A percentile compares a stretch with the other conserved stretches of the same genome.
phyloP scores from a whole-genome alignment of 92 coral and sea anemone genomes.

The Muricea muricata region DNA sequence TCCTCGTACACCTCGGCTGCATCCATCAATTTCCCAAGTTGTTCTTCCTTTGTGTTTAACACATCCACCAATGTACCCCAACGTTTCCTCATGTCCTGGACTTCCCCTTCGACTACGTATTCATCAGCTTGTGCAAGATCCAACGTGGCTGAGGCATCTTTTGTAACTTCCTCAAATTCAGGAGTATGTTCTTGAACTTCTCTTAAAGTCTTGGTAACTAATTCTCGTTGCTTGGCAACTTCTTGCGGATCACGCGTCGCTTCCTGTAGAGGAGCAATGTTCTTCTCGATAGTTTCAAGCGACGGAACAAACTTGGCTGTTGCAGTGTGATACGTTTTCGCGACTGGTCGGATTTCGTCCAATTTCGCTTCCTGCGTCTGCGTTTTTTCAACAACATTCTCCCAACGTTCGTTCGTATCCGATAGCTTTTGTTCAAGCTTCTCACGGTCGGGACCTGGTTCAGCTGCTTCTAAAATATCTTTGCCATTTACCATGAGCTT shows the following conservation, averaged over 20 bases:
- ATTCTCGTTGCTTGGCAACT: constrained; percentile 78
- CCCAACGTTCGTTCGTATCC: constrained; percentile 88
- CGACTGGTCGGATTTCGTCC: constrained; percentile 84
- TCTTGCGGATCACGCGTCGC: constrained; percentile 77
- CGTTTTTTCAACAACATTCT: constrained; percentile 76
- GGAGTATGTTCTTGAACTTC: constrained; percentile 85
- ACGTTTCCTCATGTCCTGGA: constrained; percentile 82
- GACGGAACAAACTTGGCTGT: constrained; percentile 81
- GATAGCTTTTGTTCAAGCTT: constrained; percentile 82
- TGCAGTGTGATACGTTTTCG: constrained; percentile 84
- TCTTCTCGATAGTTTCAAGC: constrained; percentile 84
- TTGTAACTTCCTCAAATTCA: constrained; percentile 68
- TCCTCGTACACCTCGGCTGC: constrained; percentile 76
- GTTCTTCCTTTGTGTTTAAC: constrained; percentile 63
- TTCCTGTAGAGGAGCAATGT: constrained; percentile 68
- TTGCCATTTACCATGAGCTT: constrained; percentile 85
- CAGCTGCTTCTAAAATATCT: constrained; percentile 82
- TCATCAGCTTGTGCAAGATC: constrained; percentile 89
- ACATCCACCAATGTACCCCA: constrained; percentile 70
- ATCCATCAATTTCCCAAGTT: constrained; percentile 66
- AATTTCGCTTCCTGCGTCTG: constrained; percentile 82
- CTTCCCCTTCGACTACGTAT: constrained; percentile 90
- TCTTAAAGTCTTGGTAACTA: constrained; percentile 65
- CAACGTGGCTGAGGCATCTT: constrained; percentile 75
- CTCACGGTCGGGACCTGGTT: constrained; percentile 97